These are phyloP conservation scores for Graptemys geographica DNA, from an alignment of 2,797 vertebrate species.

Conservation along the genomic window DNA sequence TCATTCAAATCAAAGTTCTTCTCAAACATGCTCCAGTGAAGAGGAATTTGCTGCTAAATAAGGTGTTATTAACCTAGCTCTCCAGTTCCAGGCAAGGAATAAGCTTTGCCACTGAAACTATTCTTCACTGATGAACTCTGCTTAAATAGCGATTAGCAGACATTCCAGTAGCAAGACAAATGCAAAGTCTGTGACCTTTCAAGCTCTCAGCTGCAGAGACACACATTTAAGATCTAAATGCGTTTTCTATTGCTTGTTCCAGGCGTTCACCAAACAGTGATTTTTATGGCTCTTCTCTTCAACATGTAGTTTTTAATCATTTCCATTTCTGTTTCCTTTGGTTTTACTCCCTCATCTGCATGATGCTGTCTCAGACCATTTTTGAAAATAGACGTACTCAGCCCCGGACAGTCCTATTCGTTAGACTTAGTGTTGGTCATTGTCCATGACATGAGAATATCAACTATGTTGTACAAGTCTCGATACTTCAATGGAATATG, in stretches of 20 bases:
- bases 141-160: conserved; percentile 72
- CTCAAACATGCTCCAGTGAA: conserved; percentile 80
- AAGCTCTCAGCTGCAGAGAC: background rate
- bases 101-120: conserved; percentile 46
- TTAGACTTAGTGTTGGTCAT: rapidly evolving
- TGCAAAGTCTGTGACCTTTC: conserved; percentile 43
- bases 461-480: background rate
- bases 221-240: background rate
- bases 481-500: background rate
- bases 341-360: background rate
- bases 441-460: background rate
- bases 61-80: conserved; percentile 81
- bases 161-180: conserved; percentile 26
- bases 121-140: conserved; percentile 62
- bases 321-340: background rate
- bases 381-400: rapidly evolving
- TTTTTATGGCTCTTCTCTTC: background rate
- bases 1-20: conserved; percentile 77
- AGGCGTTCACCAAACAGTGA: background rate
- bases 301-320: rapidly evolving
- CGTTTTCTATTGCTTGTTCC: conserved; percentile 32
- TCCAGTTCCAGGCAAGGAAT: conserved; percentile 4
- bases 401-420: background rate
- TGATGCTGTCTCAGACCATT: background rate
- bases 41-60: conserved; percentile 83